phyloP scores from a whole-genome alignment of 2,797 vertebrate species.

The Clarias fuscus region DNA sequence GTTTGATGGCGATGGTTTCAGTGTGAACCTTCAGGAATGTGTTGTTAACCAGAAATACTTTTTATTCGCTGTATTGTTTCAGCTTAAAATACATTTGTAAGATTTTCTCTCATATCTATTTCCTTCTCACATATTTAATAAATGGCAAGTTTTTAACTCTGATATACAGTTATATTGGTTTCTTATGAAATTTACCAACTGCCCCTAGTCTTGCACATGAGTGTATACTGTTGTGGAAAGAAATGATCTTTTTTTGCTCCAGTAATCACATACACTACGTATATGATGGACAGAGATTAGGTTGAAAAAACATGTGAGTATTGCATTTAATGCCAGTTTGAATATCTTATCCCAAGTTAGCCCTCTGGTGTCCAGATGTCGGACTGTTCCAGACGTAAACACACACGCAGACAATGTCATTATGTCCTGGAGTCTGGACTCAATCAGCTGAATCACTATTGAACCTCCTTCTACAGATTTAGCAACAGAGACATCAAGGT shows the following conservation, averaged over 20 bases:
- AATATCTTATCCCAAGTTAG: background rate
- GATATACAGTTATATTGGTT: background rate
- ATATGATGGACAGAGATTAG: background rate
- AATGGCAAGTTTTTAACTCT: background rate
- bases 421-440: constrained; percentile 38
- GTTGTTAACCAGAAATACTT: background rate
- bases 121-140: background rate
- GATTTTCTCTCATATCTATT: background rate
- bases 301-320: background rate
- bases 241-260: background rate
- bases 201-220: background rate
- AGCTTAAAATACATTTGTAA: too few species aligned
- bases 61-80: background rate
- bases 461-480: constrained; percentile 35
- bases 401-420: constrained; percentile 39
- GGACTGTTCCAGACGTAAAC: constrained; percentile 23
- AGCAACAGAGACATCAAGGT: constrained; percentile 21
- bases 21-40: background rate
- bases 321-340: background rate
- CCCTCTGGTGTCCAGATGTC: constrained; percentile 23
- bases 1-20: background rate
- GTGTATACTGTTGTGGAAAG: background rate
- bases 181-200: background rate
- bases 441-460: constrained; percentile 28
- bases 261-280: background rate